Percentiles rank a stretch among this genome's conserved stretches.
phyloP scores from a whole-genome alignment of 2,797 vertebrate genomes.

The Scolopax rusticola region DNA sequence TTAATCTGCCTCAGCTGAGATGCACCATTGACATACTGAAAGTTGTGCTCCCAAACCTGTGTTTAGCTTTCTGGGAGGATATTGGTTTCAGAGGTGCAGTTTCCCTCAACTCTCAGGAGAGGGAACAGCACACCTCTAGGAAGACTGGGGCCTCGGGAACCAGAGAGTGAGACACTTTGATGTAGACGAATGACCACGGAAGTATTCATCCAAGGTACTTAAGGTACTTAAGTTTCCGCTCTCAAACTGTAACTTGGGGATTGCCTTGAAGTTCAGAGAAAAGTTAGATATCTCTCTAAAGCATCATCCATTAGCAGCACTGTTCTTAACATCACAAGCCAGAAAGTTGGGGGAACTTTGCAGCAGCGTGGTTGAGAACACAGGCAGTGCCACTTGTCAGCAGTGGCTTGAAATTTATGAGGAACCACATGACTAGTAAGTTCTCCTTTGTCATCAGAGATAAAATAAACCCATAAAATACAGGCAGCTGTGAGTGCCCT shows the following conservation, averaged over 20 bases:
- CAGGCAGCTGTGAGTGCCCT: background rate
- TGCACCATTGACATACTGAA: rapidly evolving
- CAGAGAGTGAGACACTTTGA: background rate
- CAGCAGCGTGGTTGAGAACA: background rate
- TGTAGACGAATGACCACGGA: background rate
- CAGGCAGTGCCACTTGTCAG: background rate
- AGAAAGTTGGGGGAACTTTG: background rate
- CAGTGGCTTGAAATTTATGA: conserved; percentile 3
- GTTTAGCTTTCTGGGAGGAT: background rate
- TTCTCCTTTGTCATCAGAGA: conserved; percentile 31
- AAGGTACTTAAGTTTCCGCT: background rate
- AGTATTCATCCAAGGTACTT: background rate
- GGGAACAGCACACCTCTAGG: background rate
- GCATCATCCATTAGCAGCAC: background rate
- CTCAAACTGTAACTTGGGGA: background rate
- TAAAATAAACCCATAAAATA: conserved; percentile 26
- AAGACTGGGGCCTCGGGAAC: background rate
- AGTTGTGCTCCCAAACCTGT: background rate
- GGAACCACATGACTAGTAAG: background rate
- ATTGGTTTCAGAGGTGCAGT: background rate
- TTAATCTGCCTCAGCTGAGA: background rate
- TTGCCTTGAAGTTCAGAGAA: background rate
- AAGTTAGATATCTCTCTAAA: background rate
- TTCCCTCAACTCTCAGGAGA: background rate
- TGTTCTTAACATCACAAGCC: rapidly evolving